A percentile compares a stretch with the other conserved stretches of the same genome.
Evolutionary conservation across 2,888 invertebrate genomes (phyloP).

Genomic region (Dryadula phaetusa): DNA sequence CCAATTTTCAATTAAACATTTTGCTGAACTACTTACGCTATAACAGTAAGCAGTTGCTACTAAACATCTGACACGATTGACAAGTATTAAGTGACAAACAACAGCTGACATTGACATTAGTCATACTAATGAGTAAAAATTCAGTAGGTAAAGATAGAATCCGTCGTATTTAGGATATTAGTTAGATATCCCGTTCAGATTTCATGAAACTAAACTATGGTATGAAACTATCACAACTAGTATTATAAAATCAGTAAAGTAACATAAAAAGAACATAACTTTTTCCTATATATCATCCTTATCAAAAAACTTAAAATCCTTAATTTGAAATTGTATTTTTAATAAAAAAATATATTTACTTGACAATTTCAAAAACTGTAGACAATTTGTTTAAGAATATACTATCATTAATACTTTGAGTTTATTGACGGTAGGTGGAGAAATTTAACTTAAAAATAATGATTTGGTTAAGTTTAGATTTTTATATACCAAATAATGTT

Average conservation of each 20-base stretch:
- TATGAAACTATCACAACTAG: too few relatives aligned
- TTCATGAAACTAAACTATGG: too few relatives aligned
- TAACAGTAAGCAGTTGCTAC: background rate
- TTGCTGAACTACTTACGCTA: background rate
- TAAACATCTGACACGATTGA: background rate
- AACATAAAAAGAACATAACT: too few relatives aligned
- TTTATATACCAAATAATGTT: background rate
- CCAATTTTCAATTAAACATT: slow-evolving; percentile 12
- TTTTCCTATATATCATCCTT: too few relatives aligned
- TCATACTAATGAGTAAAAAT: too few relatives aligned
- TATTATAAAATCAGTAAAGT: too few relatives aligned
- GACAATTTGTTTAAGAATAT: background rate
- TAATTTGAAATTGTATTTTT: too few relatives aligned
- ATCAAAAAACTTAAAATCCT: too few relatives aligned
- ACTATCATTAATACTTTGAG: background rate
- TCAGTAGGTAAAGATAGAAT: too few relatives aligned
- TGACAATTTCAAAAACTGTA: background rate
- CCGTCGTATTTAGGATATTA: too few relatives aligned
- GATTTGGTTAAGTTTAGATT: slow-evolving; percentile 3
- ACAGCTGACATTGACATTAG: slow-evolving; percentile 1
- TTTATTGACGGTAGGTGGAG: slow-evolving; percentile 5
- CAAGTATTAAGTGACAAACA: background rate
- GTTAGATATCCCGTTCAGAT: too few relatives aligned
- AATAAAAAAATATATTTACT: too few relatives aligned
- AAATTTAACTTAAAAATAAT: slow-evolving; percentile 1